Conservation (phyloP, 2,797 vertebrate species). For the Artibeus jamaicensis region DNA sequence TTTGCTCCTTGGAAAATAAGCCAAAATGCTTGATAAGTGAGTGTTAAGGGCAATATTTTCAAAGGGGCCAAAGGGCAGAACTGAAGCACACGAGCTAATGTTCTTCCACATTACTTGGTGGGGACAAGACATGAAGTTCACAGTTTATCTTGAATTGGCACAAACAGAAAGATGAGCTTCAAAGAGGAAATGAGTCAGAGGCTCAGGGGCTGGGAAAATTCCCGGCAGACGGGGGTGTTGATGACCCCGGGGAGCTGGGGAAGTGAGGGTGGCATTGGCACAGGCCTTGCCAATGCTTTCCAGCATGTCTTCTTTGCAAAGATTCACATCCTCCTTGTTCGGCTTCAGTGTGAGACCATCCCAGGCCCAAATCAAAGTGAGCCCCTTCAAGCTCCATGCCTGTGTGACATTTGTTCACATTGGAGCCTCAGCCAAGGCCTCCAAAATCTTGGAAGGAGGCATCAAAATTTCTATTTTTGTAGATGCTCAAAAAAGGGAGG, state of each 20-base stretch:
- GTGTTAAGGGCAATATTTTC: background rate
- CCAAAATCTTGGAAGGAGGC: background rate
- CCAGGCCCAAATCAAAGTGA: background rate
- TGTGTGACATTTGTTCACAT: background rate
- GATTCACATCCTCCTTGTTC: background rate
- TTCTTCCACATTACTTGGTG: rapidly evolving
- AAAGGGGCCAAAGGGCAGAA: background rate
- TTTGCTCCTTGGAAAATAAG: background rate
- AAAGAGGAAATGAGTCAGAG: constrained; percentile 60
- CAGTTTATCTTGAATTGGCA: background rate
- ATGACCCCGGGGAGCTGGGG: background rate
- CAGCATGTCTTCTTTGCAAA: background rate
- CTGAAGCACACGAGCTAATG: background rate
- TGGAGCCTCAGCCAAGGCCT: background rate
- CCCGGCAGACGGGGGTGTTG: background rate
- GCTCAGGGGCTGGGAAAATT: constrained; percentile 40
- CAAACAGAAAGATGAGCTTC: background rate
- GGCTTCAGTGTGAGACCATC: background rate
- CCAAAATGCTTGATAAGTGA: too few relatives aligned
- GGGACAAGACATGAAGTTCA: background rate
- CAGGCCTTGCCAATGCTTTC: background rate
- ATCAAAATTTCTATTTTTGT: rapidly evolving
- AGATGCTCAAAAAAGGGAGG: background rate
- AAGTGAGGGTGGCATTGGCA: constrained; percentile 4
- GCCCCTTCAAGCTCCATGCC: rapidly evolving